Conservation (phyloP, 2,797 vertebrate species). For the Sebastes steindachneri region DNA sequence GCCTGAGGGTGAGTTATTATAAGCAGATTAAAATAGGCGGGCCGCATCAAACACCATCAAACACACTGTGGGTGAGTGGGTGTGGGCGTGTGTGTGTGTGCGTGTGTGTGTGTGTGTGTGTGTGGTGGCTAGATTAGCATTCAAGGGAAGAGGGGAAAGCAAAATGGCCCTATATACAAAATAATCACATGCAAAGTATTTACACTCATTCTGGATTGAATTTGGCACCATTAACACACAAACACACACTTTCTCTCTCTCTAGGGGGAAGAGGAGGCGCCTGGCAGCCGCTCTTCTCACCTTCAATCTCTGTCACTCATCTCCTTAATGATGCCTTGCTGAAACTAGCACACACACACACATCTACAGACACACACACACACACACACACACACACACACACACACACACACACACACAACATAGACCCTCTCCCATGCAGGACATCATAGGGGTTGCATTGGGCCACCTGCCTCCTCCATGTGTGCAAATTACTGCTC, state of each 20-base stretch:
- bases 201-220: conserved; percentile 44
- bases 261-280: conserved; percentile 26
- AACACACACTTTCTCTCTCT: background rate
- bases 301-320: conserved; percentile 63
- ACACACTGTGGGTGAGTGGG: conserved; percentile 38
- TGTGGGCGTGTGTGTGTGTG: background rate
- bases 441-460: conserved; percentile 46
- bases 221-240: conserved; percentile 49
- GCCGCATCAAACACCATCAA: conserved; percentile 70
- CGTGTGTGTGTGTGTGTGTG: background rate
- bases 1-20: conserved; percentile 59
- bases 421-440: conserved; percentile 11
- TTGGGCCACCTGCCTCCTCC: conserved; percentile 72
- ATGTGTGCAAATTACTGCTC: conserved; percentile 63
- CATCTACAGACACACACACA: background rate
- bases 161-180: conserved; percentile 45
- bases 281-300: conserved; percentile 48
- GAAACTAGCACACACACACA: conserved; percentile 4
- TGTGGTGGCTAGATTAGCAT: conserved; percentile 51
- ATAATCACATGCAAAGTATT: conserved; percentile 59
- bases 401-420: background rate
- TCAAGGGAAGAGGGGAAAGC: conserved; percentile 29
- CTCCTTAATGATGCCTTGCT: conserved; percentile 67
- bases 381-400: background rate
- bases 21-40: conserved; percentile 76